Evolutionary conservation across 1,140 invertebrate genomes (phyloP).

Genomic region (Apis cerana): DNA sequence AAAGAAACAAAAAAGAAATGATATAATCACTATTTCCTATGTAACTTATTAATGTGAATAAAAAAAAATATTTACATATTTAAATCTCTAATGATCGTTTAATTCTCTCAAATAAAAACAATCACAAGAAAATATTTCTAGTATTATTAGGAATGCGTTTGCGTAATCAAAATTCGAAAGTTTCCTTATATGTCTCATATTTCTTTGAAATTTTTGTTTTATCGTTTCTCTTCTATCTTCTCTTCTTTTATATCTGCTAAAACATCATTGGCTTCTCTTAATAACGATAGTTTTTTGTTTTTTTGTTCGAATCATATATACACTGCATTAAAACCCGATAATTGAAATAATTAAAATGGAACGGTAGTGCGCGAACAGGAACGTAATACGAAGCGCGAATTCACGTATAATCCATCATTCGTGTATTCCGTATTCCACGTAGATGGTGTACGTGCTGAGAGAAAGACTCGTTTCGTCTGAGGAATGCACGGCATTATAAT

Average conservation of each 20-base stretch:
- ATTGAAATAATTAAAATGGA: conserved; percentile 33
- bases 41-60: neutral
- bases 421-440: conserved; percentile 26
- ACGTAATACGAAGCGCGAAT: conserved; percentile 19
- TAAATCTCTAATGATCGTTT: too few relatives aligned
- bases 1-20: neutral
- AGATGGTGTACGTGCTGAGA: conserved; percentile 36
- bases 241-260: neutral
- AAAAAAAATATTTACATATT: neutral
- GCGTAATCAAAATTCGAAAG: neutral
- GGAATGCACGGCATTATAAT: conserved; percentile 66
- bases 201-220: neutral
- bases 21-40: neutral
- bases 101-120: too few relatives aligned
- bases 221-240: neutral
- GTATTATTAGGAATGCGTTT: neutral
- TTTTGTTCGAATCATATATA: neutral
- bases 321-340: neutral
- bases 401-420: conserved; percentile 51
- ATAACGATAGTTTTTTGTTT: conserved; percentile 23
- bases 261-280: neutral
- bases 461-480: conserved; percentile 57
- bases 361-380: conserved; percentile 3
- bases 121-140: too few relatives aligned
- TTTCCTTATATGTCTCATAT: neutral